Conservation (phyloP, 2,113 vertebrate genomes). For the Sisor rabdophorus region DNA sequence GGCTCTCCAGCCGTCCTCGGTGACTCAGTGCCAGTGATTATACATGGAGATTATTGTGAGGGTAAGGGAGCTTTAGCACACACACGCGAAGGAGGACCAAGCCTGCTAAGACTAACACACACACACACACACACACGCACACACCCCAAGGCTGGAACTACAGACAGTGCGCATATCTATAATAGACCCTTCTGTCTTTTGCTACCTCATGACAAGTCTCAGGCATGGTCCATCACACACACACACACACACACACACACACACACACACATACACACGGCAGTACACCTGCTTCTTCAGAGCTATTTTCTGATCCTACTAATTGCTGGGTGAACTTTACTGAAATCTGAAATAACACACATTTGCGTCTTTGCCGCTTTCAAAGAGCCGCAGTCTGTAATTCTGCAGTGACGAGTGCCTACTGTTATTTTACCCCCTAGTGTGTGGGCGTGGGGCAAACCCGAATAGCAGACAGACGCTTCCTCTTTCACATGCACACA, state of each 20-base stretch:
- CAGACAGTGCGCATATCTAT: not conserved
- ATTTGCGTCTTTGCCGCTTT: constrained; percentile 34
- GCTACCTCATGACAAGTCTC: not conserved
- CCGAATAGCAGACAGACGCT: constrained; percentile 41
- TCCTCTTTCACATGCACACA: constrained; percentile 13
- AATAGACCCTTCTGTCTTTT: constrained; percentile 23
- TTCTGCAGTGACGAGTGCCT: constrained; percentile 43
- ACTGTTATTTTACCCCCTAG: constrained; percentile 49
- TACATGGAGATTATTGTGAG: constrained; percentile 50
- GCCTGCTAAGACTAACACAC: not conserved
- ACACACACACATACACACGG: constrained; percentile 5
- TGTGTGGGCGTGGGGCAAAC: constrained; percentile 43
- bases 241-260: constrained; percentile 13
- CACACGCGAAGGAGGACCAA: not conserved
- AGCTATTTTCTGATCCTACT: constrained; percentile 41
- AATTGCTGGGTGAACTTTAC: constrained; percentile 40
- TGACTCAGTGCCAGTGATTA: constrained; percentile 44
- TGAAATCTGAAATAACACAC: constrained; percentile 44
- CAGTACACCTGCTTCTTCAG: constrained; percentile 38
- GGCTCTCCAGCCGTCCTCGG: constrained; percentile 26
- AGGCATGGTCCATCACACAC: constrained; percentile 15
- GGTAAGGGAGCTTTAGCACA: constrained; percentile 15
- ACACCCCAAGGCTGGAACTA: constrained; percentile 11
- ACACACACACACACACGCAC: constrained; percentile 3
- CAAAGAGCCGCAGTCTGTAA: constrained; percentile 42